These are phyloP conservation scores for Huso huso DNA, from an alignment of 2,797 vertebrate genomes.

Conservation along the genomic window DNA sequence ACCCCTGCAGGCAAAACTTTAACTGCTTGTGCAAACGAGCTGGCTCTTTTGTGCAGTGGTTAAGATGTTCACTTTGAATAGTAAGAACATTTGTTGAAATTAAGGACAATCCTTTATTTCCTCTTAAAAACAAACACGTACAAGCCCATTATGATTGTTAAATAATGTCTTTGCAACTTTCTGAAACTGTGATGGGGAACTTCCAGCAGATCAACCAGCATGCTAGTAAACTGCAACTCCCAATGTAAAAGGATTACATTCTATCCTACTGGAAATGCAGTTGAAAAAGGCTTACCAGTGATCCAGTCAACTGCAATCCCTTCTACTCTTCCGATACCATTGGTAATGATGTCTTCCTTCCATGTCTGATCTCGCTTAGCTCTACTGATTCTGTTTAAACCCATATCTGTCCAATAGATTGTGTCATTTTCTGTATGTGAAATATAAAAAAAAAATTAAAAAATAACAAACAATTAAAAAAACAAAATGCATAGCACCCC, in stretches of 20 bases:
- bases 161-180: no score
- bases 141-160: background rate
- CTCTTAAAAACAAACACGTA: background rate
- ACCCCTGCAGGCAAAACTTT: no score
- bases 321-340: conserved; percentile 90
- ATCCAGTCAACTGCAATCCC: conserved; percentile 97
- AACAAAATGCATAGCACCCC: no score
- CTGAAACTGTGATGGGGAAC: no score
- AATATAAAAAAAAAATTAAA: background rate
- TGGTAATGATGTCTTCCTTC: conserved; percentile 91
- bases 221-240: conserved; percentile 9
- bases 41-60: background rate
- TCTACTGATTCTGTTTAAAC: conserved; percentile 89
- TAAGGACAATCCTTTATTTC: no score
- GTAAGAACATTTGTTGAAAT: no score
- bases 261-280: no score
- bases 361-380: conserved; percentile 93
- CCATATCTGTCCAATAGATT: conserved; percentile 98
- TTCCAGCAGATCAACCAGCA: background rate
- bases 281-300: conserved; percentile 65
- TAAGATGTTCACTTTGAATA: no score
- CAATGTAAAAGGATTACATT: no score
- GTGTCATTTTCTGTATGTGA: conserved; percentile 83
- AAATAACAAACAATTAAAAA: no score
- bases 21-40: background rate